Evolutionary conservation across 92 coral and sea anemone species (phyloP), one percentile per base, ranked within the genome.

Genomic region (Actinernus sp.): DNA sequence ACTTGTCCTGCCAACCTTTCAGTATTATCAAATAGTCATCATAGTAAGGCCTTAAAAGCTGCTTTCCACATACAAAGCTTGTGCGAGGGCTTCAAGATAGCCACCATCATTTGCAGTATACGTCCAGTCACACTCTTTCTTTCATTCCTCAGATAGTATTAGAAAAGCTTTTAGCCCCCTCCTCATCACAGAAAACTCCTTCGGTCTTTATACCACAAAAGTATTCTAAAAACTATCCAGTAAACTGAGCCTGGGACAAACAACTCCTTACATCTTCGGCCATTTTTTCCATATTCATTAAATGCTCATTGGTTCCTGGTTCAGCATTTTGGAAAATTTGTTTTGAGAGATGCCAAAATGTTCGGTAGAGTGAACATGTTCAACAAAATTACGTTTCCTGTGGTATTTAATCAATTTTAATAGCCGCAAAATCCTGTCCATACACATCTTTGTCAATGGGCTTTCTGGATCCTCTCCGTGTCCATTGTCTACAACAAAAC

Each of bases 401-500:
- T 72, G 81, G 50, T 74, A 74, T 32, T 82, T 77, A 1, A 83
- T 83, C n/a, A 82, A 29, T 3, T 53, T 43, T 10, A 82, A 37
- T 6, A 74, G 46, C 2, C 33, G 25, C 28, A 74, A 34, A 25
- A 82, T 56, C 4, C 83, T 33, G 13, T 31, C 88, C 61, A 82
- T 44, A 24, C 76, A 73, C 88, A 81, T 73, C 41, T 82, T 71
- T 0, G 88, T 74, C 12, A 64, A 55, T n/a, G 63, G 81, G 26
- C 82, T 81, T 36, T 81, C 76, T 3, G 82, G 88, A 32, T 73
- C 88, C 25, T 82, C 88, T 10, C 76, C 76, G 33, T 64, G 72
- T 2, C 91, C 76, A 26, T 71, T 54, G 33, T 74, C 63, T 6
- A 85, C 89, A 33, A 76, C 52, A 21, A 83, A 74, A 12, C 44